Conservation (phyloP, 2,113 vertebrate species). For the Serinus canaria region DNA sequence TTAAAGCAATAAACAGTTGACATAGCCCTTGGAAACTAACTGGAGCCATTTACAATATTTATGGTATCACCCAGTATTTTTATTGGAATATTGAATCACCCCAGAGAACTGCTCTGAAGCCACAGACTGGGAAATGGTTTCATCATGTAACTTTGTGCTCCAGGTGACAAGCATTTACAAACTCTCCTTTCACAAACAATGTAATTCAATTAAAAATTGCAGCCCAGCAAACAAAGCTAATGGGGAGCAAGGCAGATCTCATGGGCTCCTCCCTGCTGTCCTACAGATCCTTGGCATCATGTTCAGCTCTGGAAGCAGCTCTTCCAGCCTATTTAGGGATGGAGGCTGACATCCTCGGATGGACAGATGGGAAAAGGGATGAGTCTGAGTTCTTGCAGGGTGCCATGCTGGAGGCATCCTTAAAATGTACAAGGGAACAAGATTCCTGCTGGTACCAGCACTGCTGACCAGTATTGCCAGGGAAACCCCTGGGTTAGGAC, state of each 20-base stretch:
- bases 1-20: conserved; percentile 18
- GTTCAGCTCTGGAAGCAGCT: not conserved
- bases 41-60: conserved; percentile 53
- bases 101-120: not conserved
- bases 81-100: not conserved
- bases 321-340: not conserved
- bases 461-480: not conserved
- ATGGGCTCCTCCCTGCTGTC: not conserved
- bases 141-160: conserved; percentile 23
- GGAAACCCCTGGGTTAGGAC: not conserved
- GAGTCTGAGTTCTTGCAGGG: not conserved
- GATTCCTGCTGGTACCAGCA: not conserved
- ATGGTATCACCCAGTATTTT: conserved; percentile 31
- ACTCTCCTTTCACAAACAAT: not conserved
- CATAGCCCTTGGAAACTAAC: conserved; percentile 19
- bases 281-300: rapidly evolving
- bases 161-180: not conserved
- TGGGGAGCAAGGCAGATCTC: not conserved
- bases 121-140: not conserved
- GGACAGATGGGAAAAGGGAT: not conserved
- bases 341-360: not conserved
- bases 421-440: not conserved
- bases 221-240: not conserved
- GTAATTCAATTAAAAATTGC: not conserved
- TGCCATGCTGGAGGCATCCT: not conserved